Base-by-base conservation (phyloP, 2,888 invertebrate genomes). In the Parthenolecanium corni region DNA sequence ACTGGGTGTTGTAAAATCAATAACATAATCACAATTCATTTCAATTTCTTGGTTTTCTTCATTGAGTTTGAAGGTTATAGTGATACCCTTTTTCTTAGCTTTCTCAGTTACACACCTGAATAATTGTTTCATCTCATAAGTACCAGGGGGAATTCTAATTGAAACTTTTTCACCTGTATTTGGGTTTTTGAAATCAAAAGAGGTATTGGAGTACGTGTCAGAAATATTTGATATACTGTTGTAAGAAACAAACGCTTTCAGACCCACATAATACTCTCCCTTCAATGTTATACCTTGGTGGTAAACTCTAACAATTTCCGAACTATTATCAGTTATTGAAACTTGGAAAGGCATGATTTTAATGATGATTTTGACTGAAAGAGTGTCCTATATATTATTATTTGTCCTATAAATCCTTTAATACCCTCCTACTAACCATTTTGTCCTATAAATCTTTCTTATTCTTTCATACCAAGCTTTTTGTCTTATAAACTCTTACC, bases 291-390 rank as follows among this genome's bases (percentile, higher is more conserved):
- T 49, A 49, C 49, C 49, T 2, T 49, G 18, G 16, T 4, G 12
- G 11, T 49, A 49, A 14, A 18, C 49, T 2, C 16, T 14, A 9
- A 18, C 21, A 49, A 49, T 4, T 4, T 20, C 49, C 3, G 49
- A 49, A 3, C 2, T 49, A 4, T 3, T 49, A 49, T 49, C 21
- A 16, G 12, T 49, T 21, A 49, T 18, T 18, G 49, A 49, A 49
- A 49, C 20, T 49, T 49, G 49, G 21, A 49, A 49, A 49, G 49
- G 12, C 49, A 49, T 49, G 38, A 12, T 38, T 38, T 11, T 38
- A 38, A 38, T 11, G 38, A n/a, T n/a, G n/a, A n/a, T n/a, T n/a
- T n/a, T n/a, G n/a, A n/a, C n/a, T n/a, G n/a, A n/a, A n/a, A n/a
- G n/a, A n/a, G n/a, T n/a, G n/a, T n/a, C n/a, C n/a, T n/a, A n/a